Evolutionary conservation across 1,140 invertebrate species (phyloP), one percentile per base, ranked within the genome.

Genomic region (Temnothorax curvispinosus): DNA sequence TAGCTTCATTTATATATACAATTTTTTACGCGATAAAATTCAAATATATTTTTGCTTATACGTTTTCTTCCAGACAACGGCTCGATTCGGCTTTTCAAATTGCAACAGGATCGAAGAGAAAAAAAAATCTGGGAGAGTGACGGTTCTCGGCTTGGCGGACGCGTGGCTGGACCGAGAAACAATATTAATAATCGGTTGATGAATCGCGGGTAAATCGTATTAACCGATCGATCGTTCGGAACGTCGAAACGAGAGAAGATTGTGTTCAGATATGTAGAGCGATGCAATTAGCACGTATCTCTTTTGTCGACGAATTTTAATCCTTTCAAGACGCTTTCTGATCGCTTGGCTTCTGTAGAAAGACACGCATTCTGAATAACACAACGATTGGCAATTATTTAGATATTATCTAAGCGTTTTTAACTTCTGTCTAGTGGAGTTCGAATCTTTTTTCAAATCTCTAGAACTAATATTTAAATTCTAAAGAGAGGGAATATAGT

Each of bases 91-190:
- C 15, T 71, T 50, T 35, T 50, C n/a, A 32, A 75, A 47, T 60
- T 35, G 21, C 44, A 15, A 18, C 13, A 50, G 44, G 41, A 32
- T 52, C 35, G 54, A 54, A 13, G 64, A 27, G 11, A 15, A 18
- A 52, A n/a, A n/a, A n/a, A 47, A 80, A 75, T 87, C 62, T 41
- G 89, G 67, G 80, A 65, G 60, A 69, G 65, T 62, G 52, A 54
- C 88, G 88, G 82, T 91, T 72, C 91, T 91, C 87, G 94, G 91
- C 92, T 93, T 80, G 41, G 87, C 90, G 93, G 93, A 94, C 93
- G 95, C 90, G 95, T 95, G 95, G 95, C 95, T 95, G 95, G 95
- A 95, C 95, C 94, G 94, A 95, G 95, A 95, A 95, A 95, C 94
- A 95, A 95, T 95, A 95, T 94, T 94, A 93, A 91, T 90, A 71